phyloP scores from a whole-genome alignment of 2,888 invertebrate genomes.

The Troides helena region DNA sequence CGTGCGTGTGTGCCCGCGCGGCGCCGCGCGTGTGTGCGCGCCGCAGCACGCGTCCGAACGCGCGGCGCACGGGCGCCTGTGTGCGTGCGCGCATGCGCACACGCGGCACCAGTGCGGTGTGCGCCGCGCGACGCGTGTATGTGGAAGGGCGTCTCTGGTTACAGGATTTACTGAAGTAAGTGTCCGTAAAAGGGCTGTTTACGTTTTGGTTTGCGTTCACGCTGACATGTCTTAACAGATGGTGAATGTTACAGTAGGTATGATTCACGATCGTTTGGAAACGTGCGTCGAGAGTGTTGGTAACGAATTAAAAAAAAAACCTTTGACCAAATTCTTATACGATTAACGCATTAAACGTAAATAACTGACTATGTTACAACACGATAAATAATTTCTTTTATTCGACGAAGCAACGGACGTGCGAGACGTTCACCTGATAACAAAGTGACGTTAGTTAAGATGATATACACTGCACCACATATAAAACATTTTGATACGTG shows the following conservation, averaged over 20 bases:
- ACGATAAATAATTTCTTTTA: too few species aligned
- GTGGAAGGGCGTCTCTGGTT: constrained; percentile 42
- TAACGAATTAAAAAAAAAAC: neutral
- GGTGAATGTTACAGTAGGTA: constrained; percentile 5
- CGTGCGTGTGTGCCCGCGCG: constrained; percentile 32
- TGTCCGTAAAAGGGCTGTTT: constrained; percentile 55
- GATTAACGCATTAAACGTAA: too few species aligned
- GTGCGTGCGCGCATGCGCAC: constrained; percentile 36
- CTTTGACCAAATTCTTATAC: too few species aligned
- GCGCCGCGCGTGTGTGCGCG: constrained; percentile 45
- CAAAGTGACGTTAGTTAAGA: too few species aligned
- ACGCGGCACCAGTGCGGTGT: constrained; percentile 33
- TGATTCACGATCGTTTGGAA: neutral
- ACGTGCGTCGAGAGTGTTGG: neutral
- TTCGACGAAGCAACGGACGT: too few species aligned
- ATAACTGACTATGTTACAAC: too few species aligned
- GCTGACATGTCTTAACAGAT: constrained; percentile 33
- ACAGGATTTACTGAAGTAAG: constrained; percentile 58
- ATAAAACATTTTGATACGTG: too few species aligned
- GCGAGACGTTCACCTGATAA: too few species aligned
- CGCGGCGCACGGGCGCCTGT: constrained; percentile 38
- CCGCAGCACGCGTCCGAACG: constrained; percentile 36
- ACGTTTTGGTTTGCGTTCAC: constrained; percentile 43
- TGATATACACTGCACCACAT: too few species aligned
- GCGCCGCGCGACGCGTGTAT: constrained; percentile 37